Evolutionary conservation across 2,113 vertebrate genomes (phyloP).

Genomic region (Marmota flaviventris): DNA sequence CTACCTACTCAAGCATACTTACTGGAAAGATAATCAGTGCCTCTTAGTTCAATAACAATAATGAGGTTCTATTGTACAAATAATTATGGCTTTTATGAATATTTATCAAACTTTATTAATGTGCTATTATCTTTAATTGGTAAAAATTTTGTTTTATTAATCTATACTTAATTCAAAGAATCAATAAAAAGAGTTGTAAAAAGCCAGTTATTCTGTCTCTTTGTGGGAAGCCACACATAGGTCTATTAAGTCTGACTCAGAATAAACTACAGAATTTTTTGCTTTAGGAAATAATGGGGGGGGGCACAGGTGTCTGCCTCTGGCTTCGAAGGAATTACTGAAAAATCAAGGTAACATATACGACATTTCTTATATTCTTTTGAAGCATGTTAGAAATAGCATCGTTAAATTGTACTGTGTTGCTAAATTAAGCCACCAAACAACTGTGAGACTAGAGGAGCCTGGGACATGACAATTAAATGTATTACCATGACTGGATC

Average conservation of each 20-base stretch:
- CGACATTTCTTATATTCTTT: neutral
- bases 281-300: neutral
- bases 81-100: slow-evolving; percentile 29
- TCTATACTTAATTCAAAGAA: slow-evolving; percentile 14
- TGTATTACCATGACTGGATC: neutral
- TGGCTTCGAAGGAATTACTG: neutral
- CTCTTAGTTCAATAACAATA: slow-evolving; percentile 37
- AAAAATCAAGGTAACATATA: neutral
- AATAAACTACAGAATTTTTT: neutral
- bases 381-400: slow-evolving; percentile 22
- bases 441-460: neutral
- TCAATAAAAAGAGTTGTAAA: slow-evolving; percentile 35
- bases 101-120: slow-evolving; percentile 14
- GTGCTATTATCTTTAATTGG: neutral
- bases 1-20: neutral
- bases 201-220: neutral
- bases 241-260: neutral
- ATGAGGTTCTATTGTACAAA: slow-evolving; percentile 37
- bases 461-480: neutral
- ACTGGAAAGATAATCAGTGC: neutral
- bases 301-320: neutral
- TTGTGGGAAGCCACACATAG: neutral
- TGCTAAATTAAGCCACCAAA: slow-evolving; percentile 31
- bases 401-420: neutral
- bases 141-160: slow-evolving; percentile 41